These are phyloP conservation scores for Holacanthella duospinosa DNA, from an alignment of 2,888 invertebrate species.

Conservation along the genomic window DNA sequence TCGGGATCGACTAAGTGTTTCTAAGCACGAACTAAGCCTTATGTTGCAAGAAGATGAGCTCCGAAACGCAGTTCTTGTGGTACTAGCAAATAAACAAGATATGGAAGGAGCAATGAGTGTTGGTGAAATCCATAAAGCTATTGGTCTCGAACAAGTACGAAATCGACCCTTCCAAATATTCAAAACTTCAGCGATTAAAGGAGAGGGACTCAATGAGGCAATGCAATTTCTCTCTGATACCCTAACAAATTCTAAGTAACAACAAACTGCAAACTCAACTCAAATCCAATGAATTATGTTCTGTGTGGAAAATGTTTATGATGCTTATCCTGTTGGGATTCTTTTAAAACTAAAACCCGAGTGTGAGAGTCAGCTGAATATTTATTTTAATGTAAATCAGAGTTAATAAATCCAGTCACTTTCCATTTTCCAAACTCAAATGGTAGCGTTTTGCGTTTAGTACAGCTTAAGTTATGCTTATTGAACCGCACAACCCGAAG, in stretches of 20 bases:
- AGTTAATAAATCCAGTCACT: neutral
- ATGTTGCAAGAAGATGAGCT: conserved; percentile 98
- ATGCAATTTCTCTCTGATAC: conserved; percentile 98
- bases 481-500: neutral
- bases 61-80: conserved; percentile 87
- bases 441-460: no score
- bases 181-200: conserved; percentile 96
- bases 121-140: conserved; percentile 53
- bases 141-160: conserved; percentile 50
- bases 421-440: neutral
- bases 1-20: conserved; percentile 95
- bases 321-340: no score
- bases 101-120: conserved; percentile 95
- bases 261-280: neutral
- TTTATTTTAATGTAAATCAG: neutral
- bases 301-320: no score
- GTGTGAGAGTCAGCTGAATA: no score
- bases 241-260: conserved; percentile 75
- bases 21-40: conserved; percentile 92
- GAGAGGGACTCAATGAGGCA: conserved; percentile 94
- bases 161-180: conserved; percentile 98
- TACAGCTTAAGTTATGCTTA: neutral
- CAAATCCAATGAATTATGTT: no score
- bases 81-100: conserved; percentile 98
- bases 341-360: no score